A percentile compares a stretch with the other conserved stretches of the same genome.
phyloP scores from a whole-genome alignment of 1,140 invertebrate genomes.

The Lepidurus arcticus region DNA sequence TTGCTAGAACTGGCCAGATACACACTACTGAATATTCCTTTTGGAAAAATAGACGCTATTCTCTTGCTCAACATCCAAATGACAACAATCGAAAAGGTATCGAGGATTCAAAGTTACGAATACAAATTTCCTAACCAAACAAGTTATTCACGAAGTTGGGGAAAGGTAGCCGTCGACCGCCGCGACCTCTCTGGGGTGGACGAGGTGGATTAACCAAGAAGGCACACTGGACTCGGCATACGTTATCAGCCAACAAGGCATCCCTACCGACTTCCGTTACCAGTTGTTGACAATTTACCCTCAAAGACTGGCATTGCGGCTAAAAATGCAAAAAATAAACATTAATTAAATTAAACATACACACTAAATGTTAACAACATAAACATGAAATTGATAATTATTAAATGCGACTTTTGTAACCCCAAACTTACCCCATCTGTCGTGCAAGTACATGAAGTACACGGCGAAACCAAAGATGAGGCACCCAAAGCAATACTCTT shows the following conservation, averaged over 20 bases:
- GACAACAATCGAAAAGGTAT: background rate
- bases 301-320: slow-evolving; percentile 81
- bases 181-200: slow-evolving; percentile 29
- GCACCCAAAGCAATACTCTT: slow-evolving; percentile 67
- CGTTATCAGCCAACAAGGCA: slow-evolving; percentile 73
- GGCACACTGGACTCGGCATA: slow-evolving; percentile 83
- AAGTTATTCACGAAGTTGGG: background rate
- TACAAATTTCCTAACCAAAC: background rate
- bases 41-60: background rate
- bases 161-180: slow-evolving; percentile 8
- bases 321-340: slow-evolving; percentile 47
- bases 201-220: slow-evolving; percentile 50
- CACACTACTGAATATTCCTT: background rate
- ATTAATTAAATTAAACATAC: background rate
- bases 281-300: slow-evolving; percentile 77
- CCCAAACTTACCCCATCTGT: slow-evolving; percentile 64
- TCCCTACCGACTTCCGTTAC: slow-evolving; percentile 72
- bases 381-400: slow-evolving; percentile 20
- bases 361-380: background rate
- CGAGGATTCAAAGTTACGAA: background rate
- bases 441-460: slow-evolving; percentile 79
- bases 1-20: slow-evolving; percentile 21
- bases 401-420: slow-evolving; percentile 30
- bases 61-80: background rate
- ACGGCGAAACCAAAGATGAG: slow-evolving; percentile 74